Evolutionary conservation across 2,888 invertebrate genomes (phyloP).

Genomic region (Lithophane socia): DNA sequence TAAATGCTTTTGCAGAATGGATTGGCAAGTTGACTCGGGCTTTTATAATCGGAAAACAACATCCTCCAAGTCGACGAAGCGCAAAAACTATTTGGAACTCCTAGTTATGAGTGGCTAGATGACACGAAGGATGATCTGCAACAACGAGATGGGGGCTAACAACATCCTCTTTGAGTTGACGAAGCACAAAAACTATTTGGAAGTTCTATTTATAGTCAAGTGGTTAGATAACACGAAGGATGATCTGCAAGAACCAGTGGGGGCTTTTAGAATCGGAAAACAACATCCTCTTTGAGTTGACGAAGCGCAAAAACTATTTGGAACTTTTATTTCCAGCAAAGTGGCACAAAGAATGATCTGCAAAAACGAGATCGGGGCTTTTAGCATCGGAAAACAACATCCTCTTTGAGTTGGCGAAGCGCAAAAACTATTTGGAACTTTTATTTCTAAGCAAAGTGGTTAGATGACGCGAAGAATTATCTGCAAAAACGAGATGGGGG

Average conservation of each 20-base stretch:
- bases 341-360: constrained; percentile 33
- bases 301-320: constrained; percentile 8
- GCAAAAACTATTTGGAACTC: background rate
- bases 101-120: background rate
- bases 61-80: background rate
- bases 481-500: no score
- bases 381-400: no score
- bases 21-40: background rate
- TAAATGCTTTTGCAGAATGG: background rate
- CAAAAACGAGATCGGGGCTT: background rate
- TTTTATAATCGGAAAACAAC: background rate
- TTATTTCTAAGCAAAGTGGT: background rate
- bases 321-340: constrained; percentile 26
- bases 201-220: background rate
- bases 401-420: background rate
- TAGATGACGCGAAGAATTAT: background rate
- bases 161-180: background rate
- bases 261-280: background rate
- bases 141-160: background rate
- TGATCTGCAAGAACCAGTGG: background rate
- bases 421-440: background rate
- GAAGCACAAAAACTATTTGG: background rate
- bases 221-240: background rate
- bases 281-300: background rate
- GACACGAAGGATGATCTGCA: background rate